A percentile compares a stretch with the other conserved stretches of the same genome.
Conservation (phyloP, 2,888 invertebrate species). For the Cyaniris semiargus region DNA sequence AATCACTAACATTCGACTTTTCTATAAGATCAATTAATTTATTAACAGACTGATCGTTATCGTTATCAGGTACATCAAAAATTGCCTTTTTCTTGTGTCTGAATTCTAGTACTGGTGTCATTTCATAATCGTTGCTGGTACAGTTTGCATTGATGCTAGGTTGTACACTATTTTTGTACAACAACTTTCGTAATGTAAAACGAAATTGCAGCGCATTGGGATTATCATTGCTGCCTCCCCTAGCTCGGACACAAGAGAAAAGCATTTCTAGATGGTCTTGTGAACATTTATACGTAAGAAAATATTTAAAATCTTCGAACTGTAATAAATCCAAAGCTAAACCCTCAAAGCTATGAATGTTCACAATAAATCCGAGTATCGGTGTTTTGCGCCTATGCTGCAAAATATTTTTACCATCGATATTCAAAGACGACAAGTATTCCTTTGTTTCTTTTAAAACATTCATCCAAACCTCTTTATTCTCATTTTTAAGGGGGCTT, state of each 20-base stretch:
- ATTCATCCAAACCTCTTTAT: not conserved
- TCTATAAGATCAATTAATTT: not conserved
- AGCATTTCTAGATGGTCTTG: slow-evolving; percentile 5
- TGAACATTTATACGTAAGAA: slow-evolving; percentile 22
- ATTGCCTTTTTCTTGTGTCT: not conserved
- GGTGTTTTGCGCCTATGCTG: slow-evolving; percentile 1
- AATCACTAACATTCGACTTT: not conserved
- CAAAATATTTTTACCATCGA: not conserved
- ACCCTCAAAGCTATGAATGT: slow-evolving; percentile 7
- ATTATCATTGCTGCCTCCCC: slow-evolving; percentile 20
- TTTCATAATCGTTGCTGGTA: slow-evolving; percentile 9
- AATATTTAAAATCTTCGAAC: slow-evolving; percentile 8
- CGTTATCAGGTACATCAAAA: not conserved
- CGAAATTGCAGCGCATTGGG: slow-evolving; percentile 12
- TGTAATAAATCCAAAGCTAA: slow-evolving; percentile 15
- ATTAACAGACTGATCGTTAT: not conserved
- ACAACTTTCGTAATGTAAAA: slow-evolving; percentile 19
- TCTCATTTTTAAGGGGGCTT: not conserved
- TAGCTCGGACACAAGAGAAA: slow-evolving; percentile 18
- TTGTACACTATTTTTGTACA: slow-evolving; percentile 23
- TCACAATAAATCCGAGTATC: slow-evolving; percentile 14
- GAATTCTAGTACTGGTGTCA: not conserved
- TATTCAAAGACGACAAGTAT: not conserved
- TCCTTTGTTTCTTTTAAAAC: not conserved
- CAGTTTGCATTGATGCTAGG: slow-evolving; percentile 23